Evolutionary conservation across 2,797 vertebrate species (phyloP).

Genomic region (Garrulus glandarius): DNA sequence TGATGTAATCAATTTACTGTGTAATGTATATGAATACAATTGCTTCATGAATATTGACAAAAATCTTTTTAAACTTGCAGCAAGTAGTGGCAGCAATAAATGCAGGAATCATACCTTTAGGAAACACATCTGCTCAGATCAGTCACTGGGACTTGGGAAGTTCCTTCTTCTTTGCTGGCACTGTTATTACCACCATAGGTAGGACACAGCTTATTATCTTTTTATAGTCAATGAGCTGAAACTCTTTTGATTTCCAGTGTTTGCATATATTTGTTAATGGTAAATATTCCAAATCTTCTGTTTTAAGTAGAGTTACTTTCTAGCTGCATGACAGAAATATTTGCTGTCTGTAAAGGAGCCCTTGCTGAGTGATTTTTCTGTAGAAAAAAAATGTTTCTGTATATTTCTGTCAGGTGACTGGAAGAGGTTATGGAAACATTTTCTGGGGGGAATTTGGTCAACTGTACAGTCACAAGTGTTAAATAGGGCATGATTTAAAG

Average conservation of each 20-base stretch:
- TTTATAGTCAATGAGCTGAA: constrained; percentile 53
- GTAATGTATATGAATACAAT: constrained; percentile 23
- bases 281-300: not conserved
- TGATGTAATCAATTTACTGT: not conserved
- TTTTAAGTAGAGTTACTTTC: not conserved
- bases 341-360: not conserved
- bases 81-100: constrained; percentile 95
- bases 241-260: constrained; percentile 41
- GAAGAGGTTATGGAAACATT: not conserved
- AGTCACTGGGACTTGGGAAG: constrained; percentile 98
- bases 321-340: not conserved
- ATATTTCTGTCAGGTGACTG: not conserved
- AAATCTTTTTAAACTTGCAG: constrained; percentile 83
- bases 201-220: constrained; percentile 77
- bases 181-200: constrained; percentile 99
- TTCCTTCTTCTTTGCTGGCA: constrained; percentile 98
- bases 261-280: not conserved
- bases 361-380: not conserved
- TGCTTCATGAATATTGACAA: constrained; percentile 71
- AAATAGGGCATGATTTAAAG: constrained; percentile 43
- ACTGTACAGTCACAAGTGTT: constrained; percentile 12
- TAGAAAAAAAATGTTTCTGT: not conserved
- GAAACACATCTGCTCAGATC: constrained; percentile 88
- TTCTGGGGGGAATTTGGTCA: not conserved
- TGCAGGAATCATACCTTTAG: constrained; percentile 92